These are phyloP conservation scores for Craniophora ligustri DNA, from an alignment of 2,888 invertebrate genomes.

Conservation along the genomic window DNA sequence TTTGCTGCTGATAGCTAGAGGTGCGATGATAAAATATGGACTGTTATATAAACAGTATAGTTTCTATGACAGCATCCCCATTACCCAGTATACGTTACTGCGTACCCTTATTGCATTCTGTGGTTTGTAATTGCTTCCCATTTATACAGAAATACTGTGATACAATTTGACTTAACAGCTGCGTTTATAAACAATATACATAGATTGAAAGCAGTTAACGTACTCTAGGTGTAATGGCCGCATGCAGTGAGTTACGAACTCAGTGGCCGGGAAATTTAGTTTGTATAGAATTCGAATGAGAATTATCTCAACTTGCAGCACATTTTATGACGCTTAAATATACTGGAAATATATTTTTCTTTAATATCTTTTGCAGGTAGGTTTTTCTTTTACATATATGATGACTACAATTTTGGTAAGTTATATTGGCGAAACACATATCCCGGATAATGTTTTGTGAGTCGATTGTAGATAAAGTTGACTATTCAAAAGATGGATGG, in stretches of 20 bases:
- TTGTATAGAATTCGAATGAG: conserved; percentile 23
- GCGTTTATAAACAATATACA: conserved; percentile 29
- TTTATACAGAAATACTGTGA: conserved; percentile 29
- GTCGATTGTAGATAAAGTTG: no score
- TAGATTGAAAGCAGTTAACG: conserved; percentile 37
- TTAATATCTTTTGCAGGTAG: no score
- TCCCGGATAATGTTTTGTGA: no score
- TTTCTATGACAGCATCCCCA: conserved; percentile 53
- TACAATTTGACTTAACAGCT: conserved; percentile 30
- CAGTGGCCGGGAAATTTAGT: conserved; percentile 12
- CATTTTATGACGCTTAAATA: no score
- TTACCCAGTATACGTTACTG: conserved; percentile 41
- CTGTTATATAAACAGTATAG: no score
- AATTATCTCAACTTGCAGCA: not conserved
- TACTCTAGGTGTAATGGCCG: conserved; percentile 29
- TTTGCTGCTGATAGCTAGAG: no score
- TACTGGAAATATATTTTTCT: no score
- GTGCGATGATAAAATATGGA: no score
- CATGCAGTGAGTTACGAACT: conserved; percentile 28
- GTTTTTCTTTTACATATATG: no score
- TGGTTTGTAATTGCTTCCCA: conserved; percentile 44
- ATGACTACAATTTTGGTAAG: no score
- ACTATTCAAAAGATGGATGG: no score
- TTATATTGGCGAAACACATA: no score
- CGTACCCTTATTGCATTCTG: conserved; percentile 35